Conservation (phyloP, 2,113 vertebrate genomes). For the Ciconia maguari region DNA sequence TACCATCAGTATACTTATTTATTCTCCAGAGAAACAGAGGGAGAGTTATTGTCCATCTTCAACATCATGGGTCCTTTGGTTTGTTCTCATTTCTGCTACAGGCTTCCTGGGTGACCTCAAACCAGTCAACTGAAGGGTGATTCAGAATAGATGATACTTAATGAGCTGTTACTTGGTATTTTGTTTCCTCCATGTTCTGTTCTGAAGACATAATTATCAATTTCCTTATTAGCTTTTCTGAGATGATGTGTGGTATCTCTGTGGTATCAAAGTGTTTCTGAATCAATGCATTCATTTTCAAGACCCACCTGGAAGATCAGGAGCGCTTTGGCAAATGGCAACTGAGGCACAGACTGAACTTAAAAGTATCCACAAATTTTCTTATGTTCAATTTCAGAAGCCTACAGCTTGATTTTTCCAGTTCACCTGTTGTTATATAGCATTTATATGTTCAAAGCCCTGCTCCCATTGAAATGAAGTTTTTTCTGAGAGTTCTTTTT, state of each 20-base stretch:
- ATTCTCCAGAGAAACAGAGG: neutral
- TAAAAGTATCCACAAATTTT: neutral
- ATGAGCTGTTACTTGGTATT: neutral
- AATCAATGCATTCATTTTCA: neutral
- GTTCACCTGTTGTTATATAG: neutral
- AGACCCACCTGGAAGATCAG: neutral
- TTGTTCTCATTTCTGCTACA: neutral
- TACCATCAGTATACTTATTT: neutral
- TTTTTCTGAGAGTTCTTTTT: neutral
- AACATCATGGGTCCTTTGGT: neutral
- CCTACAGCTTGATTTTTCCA: neutral
- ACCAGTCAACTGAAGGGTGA: neutral
- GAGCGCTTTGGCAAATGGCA: neutral
- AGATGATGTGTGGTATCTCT: neutral
- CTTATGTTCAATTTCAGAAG: neutral
- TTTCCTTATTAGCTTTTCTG: neutral
- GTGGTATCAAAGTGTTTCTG: neutral
- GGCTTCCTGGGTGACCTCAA: neutral
- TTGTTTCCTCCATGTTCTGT: neutral
- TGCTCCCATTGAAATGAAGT: neutral
- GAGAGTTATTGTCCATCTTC: neutral
- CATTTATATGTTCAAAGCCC: neutral
- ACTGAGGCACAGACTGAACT: neutral
- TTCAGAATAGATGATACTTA: neutral
- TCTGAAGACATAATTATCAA: neutral